phyloP scores from a whole-genome alignment of 2,113 vertebrate genomes.

The Nibea albiflora region DNA sequence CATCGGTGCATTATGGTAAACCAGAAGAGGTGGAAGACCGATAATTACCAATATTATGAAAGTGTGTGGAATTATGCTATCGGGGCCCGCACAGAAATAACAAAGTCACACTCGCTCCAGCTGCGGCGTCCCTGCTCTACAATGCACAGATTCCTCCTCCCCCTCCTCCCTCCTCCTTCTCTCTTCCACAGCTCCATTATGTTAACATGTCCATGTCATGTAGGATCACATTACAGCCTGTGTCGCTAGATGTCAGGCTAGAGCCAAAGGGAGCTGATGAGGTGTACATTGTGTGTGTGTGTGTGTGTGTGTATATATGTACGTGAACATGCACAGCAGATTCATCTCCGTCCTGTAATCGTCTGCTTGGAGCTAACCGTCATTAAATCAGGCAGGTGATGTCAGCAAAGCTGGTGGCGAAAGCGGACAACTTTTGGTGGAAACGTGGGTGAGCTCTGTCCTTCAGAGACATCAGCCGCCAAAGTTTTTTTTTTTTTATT shows the following conservation, averaged over 20 bases:
- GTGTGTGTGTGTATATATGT: slow-evolving; percentile 25
- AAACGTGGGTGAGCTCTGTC: neutral
- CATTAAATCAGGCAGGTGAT: slow-evolving; percentile 68
- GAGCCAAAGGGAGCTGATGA: slow-evolving; percentile 72
- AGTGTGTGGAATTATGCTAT: neutral
- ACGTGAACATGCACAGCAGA: slow-evolving; percentile 39
- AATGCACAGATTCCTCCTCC: slow-evolving; percentile 6
- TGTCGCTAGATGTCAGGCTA: slow-evolving; percentile 83
- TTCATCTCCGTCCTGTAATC: slow-evolving; percentile 58
- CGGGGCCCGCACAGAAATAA: neutral
- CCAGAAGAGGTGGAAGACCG: neutral
- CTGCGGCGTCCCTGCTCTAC: neutral
- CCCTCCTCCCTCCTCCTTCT: slow-evolving; percentile 3
- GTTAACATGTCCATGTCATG: slow-evolving; percentile 59
- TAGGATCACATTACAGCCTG: slow-evolving; percentile 60
- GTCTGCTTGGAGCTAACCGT: slow-evolving; percentile 40
- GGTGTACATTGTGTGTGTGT: slow-evolving; percentile 36
- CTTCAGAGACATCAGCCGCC: neutral
- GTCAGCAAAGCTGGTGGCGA: slow-evolving; percentile 34
- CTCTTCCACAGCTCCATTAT: slow-evolving; percentile 29
- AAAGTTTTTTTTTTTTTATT: too few relatives aligned
- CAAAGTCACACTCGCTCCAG: neutral
- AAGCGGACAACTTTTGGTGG: neutral
- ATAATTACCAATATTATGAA: slow-evolving; percentile 29
- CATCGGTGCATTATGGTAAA: slow-evolving; percentile 20